phyloP scores from a whole-genome alignment of 2,888 invertebrate species.

The Schizaphis graminum region DNA sequence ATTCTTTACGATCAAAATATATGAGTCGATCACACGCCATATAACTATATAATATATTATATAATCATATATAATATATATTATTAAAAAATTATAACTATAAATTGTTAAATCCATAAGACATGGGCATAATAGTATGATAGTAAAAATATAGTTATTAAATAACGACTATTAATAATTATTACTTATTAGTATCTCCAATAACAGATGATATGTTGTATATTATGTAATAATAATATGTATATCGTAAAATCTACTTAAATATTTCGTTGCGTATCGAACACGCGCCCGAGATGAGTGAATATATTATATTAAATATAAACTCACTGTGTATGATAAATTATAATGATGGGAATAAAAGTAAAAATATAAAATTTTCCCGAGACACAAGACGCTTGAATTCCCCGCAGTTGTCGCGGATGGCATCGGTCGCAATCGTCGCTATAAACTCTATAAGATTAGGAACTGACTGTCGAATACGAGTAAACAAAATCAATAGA shows the following conservation, averaged over 20 bases:
- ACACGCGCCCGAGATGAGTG: background rate
- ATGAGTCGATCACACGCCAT: background rate
- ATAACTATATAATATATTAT: background rate
- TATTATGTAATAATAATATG: background rate
- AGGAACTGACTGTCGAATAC: background rate
- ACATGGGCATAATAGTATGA: no score
- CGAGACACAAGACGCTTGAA: background rate
- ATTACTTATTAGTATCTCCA: no score
- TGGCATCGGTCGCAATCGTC: background rate
- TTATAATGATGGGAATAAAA: background rate
- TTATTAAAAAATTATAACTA: no score
- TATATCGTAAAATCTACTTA: background rate
- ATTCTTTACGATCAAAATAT: background rate
- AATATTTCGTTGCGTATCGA: background rate
- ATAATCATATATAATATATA: background rate
- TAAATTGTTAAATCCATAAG: no score
- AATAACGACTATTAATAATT: no score
- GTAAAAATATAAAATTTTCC: background rate
- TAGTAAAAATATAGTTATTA: no score
- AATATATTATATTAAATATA: background rate
- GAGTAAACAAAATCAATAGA: background rate
- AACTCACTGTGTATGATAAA: background rate
- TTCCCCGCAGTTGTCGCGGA: background rate
- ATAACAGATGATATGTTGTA: no score
- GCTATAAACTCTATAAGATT: background rate